These are phyloP conservation scores for Solen grandis DNA, from an alignment of 1,140 invertebrate genomes.

Conservation along the genomic window DNA sequence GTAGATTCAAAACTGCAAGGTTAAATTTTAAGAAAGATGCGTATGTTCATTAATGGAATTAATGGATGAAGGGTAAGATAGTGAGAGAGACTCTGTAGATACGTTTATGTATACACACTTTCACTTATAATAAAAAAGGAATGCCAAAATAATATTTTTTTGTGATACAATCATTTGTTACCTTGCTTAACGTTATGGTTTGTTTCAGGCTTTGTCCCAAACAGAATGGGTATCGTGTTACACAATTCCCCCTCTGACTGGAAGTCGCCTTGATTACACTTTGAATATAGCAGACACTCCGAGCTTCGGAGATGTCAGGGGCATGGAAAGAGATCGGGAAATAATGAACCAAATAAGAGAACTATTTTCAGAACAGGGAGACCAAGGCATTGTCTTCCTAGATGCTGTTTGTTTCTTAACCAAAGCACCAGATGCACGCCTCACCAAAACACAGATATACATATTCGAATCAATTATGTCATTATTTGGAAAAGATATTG, in stretches of 20 bases:
- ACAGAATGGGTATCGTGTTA: constrained; percentile 56
- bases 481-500: constrained; percentile 62
- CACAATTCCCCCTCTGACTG: constrained; percentile 5
- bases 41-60: too few species aligned
- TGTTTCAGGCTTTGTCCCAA: constrained; percentile 42
- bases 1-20: too few species aligned
- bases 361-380: constrained; percentile 30
- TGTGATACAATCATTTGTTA: too few species aligned
- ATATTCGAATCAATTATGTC: constrained; percentile 61
- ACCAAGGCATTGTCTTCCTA: constrained; percentile 42
- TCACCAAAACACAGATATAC: constrained; percentile 43
- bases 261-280: constrained; percentile 20
- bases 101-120: too few species aligned
- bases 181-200: too few species aligned
- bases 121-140: too few species aligned
- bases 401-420: constrained; percentile 57
- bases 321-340: constrained; percentile 48
- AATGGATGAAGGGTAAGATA: too few species aligned
- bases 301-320: constrained; percentile 56
- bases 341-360: too few species aligned
- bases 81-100: too few species aligned
- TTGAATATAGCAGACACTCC: constrained; percentile 47
- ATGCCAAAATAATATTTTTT: too few species aligned
- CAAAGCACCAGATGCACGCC: constrained; percentile 37
- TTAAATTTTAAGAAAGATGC: too few species aligned